Percentiles rank a stretch among this genome's conserved stretches.
These are phyloP conservation scores for Oegoconia quadripuncta DNA, from an alignment of 2,888 invertebrate species.

Conservation along the genomic window DNA sequence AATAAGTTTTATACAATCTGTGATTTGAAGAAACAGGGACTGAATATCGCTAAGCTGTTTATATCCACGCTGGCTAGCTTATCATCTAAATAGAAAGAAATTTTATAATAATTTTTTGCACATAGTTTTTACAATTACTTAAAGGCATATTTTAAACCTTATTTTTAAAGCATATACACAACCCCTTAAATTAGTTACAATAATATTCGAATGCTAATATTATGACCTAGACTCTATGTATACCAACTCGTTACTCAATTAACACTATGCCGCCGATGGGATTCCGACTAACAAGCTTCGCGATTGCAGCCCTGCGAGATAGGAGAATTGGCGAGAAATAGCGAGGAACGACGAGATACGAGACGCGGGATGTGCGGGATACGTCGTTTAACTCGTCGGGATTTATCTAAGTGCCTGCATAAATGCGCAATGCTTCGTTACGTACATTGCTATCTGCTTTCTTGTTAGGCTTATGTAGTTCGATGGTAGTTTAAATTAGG, in stretches of 20 bases:
- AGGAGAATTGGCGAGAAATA: constrained; percentile 30
- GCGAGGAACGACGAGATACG: constrained; percentile 21
- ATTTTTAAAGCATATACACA: no score
- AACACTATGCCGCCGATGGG: constrained; percentile 41
- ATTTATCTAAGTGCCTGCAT: constrained; percentile 58
- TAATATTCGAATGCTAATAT: no score
- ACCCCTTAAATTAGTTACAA: no score
- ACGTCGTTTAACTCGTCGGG: constrained; percentile 37
- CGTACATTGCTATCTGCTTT: constrained; percentile 23
- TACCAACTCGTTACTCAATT: constrained; percentile 44
- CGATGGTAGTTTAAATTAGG: constrained; percentile 34
- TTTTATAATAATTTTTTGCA: no score
- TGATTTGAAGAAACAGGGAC: no score
- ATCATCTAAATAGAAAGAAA: no score
- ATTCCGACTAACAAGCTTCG: constrained; percentile 52
- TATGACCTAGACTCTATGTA: no score
- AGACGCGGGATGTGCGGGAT: constrained; percentile 30
- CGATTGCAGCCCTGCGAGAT: constrained; percentile 26
- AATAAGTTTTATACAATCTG: no score
- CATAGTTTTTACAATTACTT: no score
- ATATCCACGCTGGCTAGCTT: no score
- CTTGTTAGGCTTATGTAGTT: constrained; percentile 25
- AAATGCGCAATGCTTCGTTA: constrained; percentile 35
- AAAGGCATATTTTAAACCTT: no score
- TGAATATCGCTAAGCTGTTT: no score